Evolutionary conservation across 2,797 vertebrate genomes (phyloP).

Genomic region (Gymnodraco acuticeps): DNA sequence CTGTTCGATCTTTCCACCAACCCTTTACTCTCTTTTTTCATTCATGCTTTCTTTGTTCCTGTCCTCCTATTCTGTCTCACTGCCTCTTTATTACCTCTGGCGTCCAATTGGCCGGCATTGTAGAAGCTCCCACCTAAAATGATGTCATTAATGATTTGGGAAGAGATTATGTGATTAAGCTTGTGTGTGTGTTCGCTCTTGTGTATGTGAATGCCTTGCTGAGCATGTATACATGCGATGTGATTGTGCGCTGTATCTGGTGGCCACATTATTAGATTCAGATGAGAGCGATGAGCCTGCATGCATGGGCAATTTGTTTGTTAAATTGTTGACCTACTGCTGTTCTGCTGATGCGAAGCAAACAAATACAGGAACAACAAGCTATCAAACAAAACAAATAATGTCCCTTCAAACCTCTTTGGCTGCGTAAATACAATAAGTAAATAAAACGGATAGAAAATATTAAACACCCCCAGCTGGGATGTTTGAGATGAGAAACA

Average conservation of each 20-base stretch:
- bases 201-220: constrained; percentile 17
- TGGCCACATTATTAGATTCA: constrained; percentile 61
- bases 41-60: constrained; percentile 54
- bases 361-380: constrained; percentile 12
- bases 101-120: constrained; percentile 55
- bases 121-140: constrained; percentile 54
- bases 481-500: not conserved
- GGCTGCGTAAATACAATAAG: not conserved
- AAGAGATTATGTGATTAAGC: constrained; percentile 76
- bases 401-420: no score
- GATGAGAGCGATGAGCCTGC: constrained; percentile 42
- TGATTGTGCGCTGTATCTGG: constrained; percentile 39
- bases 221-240: constrained; percentile 11
- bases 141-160: constrained; percentile 79
- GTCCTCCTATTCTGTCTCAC: constrained; percentile 13
- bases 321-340: constrained; percentile 46
- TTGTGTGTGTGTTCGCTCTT: constrained; percentile 15
- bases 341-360: constrained; percentile 14
- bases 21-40: constrained; percentile 8
- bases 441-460: constrained; percentile 14
- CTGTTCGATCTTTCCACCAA: constrained; percentile 14
- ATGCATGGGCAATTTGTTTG: constrained; percentile 33
- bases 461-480: constrained; percentile 19
- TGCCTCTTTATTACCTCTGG: constrained; percentile 49
- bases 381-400: not conserved